phyloP scores from a whole-genome alignment of 2,888 invertebrate genomes.

The Troides aeacus region DNA sequence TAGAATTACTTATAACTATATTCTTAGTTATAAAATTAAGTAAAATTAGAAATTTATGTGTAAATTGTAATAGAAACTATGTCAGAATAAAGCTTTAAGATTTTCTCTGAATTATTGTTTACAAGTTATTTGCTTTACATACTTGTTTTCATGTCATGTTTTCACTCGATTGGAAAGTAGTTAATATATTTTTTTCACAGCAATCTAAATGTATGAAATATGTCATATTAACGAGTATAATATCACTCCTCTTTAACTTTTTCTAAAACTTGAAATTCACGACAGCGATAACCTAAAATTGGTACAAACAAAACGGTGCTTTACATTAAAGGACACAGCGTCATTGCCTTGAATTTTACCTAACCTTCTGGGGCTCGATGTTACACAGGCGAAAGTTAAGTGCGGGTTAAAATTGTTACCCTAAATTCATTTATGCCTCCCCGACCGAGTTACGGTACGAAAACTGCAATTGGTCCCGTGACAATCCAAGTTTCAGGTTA shows the following conservation, averaged over 20 bases:
- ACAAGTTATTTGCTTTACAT: no score
- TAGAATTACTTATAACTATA: background rate
- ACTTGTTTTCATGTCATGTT: no score
- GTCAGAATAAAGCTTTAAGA: no score
- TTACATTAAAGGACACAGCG: conserved; percentile 20
- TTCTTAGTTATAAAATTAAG: background rate
- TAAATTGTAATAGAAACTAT: no score
- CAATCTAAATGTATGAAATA: background rate
- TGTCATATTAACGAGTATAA: background rate
- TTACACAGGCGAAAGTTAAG: conserved; percentile 54
- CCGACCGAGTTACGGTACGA: conserved; percentile 47
- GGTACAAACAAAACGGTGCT: conserved; percentile 14
- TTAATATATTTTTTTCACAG: no score
- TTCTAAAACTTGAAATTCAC: conserved; percentile 12
- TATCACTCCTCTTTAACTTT: background rate
- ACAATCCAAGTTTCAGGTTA: conserved; percentile 61
- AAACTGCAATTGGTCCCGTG: conserved; percentile 69
- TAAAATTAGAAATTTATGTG: background rate
- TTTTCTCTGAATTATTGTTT: no score
- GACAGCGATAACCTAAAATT: conserved; percentile 12
- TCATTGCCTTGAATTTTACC: conserved; percentile 48
- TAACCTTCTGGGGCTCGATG: conserved; percentile 39
- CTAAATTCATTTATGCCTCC: conserved; percentile 72
- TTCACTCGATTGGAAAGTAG: no score
- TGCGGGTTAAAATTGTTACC: conserved; percentile 71